These are phyloP conservation scores for Chrysocyon brachyurus DNA, from an alignment of 2,797 vertebrate species.

Conservation along the genomic window DNA sequence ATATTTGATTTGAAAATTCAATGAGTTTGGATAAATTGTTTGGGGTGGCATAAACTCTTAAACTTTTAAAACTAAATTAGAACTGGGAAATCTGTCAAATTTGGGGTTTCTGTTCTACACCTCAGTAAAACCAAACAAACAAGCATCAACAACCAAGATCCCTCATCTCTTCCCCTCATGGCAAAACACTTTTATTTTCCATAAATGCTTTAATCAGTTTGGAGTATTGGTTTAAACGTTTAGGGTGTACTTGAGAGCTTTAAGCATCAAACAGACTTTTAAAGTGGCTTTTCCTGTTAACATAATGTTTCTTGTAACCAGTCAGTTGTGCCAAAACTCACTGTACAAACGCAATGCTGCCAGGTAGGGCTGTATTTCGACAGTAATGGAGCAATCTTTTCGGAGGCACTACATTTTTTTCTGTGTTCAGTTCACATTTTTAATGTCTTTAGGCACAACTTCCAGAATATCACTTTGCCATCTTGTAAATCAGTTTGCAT, in stretches of 20 bases:
- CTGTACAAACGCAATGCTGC: slow-evolving; percentile 60
- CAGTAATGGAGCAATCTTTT: background rate
- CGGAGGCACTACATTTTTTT: slow-evolving; percentile 57
- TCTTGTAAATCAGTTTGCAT: slow-evolving; percentile 84
- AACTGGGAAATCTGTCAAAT: slow-evolving; percentile 79
- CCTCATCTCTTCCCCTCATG: slow-evolving; percentile 37
- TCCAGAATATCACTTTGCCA: slow-evolving; percentile 81
- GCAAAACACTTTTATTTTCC: slow-evolving; percentile 79
- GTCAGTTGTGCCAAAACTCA: slow-evolving; percentile 68
- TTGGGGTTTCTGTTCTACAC: slow-evolving; percentile 78
- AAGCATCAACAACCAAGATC: slow-evolving; percentile 67
- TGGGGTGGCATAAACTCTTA: slow-evolving; percentile 75
- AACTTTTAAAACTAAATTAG: slow-evolving; percentile 81
- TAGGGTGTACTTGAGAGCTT: slow-evolving; percentile 81
- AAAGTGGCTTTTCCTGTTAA: slow-evolving; percentile 88
- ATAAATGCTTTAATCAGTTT: slow-evolving; percentile 81
- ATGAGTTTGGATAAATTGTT: slow-evolving; percentile 73
- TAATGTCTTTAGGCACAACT: slow-evolving; percentile 65
- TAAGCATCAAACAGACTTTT: slow-evolving; percentile 83
- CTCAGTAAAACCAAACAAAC: slow-evolving; percentile 82
- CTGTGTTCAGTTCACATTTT: slow-evolving; percentile 77
- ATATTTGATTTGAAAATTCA: slow-evolving; percentile 73
- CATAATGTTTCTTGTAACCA: slow-evolving; percentile 83
- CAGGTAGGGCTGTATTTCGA: slow-evolving; percentile 73
- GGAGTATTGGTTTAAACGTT: slow-evolving; percentile 80